These are phyloP conservation scores for Pygmarrhopalites habei DNA, from an alignment of 1,140 invertebrate species.

Conservation along the genomic window DNA sequence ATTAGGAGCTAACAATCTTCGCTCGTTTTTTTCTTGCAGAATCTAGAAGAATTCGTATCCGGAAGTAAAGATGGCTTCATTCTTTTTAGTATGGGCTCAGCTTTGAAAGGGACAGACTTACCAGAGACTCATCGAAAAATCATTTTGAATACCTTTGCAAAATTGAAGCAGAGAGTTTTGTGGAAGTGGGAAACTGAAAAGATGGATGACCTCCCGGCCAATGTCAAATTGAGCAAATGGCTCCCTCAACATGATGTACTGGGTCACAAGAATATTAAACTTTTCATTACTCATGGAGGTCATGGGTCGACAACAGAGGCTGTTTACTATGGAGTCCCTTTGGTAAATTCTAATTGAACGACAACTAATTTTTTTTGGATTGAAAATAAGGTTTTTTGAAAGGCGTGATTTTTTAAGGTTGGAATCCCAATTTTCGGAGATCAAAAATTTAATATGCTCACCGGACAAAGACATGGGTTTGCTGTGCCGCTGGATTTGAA, in stretches of 20 bases:
- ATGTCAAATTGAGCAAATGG: conserved; percentile 65
- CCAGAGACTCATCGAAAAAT: conserved; percentile 41
- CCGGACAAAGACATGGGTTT: conserved; percentile 6
- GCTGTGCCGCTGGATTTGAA: conserved; percentile 5
- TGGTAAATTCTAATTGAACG: too few relatives aligned
- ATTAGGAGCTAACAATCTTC: neutral
- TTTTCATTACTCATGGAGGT: too few relatives aligned
- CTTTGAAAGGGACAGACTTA: conserved; percentile 41
- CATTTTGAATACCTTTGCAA: conserved; percentile 42
- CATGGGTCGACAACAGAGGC: too few relatives aligned
- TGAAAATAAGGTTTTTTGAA: too few relatives aligned
- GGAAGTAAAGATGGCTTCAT: conserved; percentile 51
- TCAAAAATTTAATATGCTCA: conserved; percentile 40
- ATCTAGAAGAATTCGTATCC: conserved; percentile 35
- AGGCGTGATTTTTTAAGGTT: too few relatives aligned
- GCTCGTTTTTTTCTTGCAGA: neutral
- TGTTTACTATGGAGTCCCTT: conserved; percentile 56
- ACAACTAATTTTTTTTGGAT: too few relatives aligned
- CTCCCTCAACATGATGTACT: conserved; percentile 74
- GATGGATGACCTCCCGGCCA: conserved; percentile 48
- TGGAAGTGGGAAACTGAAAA: conserved; percentile 43
- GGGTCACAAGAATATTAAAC: conserved; percentile 56
- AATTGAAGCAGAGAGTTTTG: conserved; percentile 41
- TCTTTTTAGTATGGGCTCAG: conserved; percentile 60
- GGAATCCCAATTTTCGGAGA: conserved; percentile 44